Conservation (phyloP, 2,888 invertebrate species). For the Dexiosoma caninum region DNA sequence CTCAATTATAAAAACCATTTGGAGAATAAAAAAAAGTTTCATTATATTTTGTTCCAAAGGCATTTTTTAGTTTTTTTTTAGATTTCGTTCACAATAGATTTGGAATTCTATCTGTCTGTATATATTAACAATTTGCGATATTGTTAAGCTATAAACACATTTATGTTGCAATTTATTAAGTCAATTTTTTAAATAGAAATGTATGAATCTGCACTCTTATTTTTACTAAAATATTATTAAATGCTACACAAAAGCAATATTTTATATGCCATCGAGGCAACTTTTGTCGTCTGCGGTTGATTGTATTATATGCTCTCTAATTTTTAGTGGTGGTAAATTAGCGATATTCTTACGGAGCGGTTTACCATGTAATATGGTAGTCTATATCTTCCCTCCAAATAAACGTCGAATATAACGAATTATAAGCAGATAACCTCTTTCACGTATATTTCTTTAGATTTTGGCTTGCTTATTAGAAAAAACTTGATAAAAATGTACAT, state of each 20-base stretch:
- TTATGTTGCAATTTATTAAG: not conserved
- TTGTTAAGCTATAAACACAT: not conserved
- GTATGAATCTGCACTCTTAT: not conserved
- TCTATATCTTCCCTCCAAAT: no score
- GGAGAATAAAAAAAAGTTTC: slow-evolving; percentile 6
- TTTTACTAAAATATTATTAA: not conserved
- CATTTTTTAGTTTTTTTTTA: slow-evolving; percentile 11
- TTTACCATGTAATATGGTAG: not conserved
- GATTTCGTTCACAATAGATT: not conserved
- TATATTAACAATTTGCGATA: not conserved
- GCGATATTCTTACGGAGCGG: not conserved
- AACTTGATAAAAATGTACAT: no score
- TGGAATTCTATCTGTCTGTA: not conserved
- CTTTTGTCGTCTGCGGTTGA: not conserved
- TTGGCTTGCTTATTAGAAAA: no score
- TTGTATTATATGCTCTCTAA: not conserved
- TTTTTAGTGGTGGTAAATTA: not conserved
- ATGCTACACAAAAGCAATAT: not conserved
- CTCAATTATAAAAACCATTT: slow-evolving; percentile 65
- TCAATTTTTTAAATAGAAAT: not conserved
- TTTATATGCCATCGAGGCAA: slow-evolving; percentile 40
- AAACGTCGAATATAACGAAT: no score
- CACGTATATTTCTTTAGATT: no score
- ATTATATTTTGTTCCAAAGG: slow-evolving; percentile 15
- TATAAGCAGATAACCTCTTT: no score